These are phyloP conservation scores for Tauraco hartlaubi DNA, from an alignment of 2,797 vertebrate species.

Conservation along the genomic window DNA sequence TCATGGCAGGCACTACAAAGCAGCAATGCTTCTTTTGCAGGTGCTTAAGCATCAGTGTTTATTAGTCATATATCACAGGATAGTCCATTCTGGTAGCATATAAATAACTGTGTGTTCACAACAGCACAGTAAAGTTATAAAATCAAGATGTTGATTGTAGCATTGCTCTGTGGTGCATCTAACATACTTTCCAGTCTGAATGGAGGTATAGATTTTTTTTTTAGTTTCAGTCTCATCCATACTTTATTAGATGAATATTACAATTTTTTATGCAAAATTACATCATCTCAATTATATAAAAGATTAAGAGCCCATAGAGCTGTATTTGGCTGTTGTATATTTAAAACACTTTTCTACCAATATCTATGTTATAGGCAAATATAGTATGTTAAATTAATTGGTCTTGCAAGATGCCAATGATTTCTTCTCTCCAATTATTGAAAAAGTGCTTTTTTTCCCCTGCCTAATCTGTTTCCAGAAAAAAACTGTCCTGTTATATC, in stretches of 20 bases:
- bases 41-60: slow-evolving; percentile 27
- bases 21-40: slow-evolving; percentile 12
- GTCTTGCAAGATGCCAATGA: background rate
- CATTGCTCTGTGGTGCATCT: background rate
- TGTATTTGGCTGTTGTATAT: background rate
- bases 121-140: background rate
- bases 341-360: background rate
- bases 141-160: background rate
- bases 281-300: background rate
- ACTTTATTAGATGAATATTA: background rate
- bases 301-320: background rate
- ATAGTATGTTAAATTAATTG: background rate
- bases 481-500: background rate
- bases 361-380: background rate
- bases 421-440: background rate
- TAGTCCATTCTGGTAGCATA: slow-evolving; percentile 1
- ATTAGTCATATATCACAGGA: slow-evolving; percentile 13
- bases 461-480: background rate
- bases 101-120: background rate
- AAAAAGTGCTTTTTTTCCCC: background rate
- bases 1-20: slow-evolving; percentile 63
- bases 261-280: background rate
- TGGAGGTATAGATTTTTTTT: background rate
- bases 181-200: background rate
- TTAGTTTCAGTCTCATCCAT: background rate